Percentiles rank a stretch among this genome's conserved stretches.
Conservation (phyloP, 2,888 invertebrate genomes). For the Himalopsyche kuldschensis region DNA sequence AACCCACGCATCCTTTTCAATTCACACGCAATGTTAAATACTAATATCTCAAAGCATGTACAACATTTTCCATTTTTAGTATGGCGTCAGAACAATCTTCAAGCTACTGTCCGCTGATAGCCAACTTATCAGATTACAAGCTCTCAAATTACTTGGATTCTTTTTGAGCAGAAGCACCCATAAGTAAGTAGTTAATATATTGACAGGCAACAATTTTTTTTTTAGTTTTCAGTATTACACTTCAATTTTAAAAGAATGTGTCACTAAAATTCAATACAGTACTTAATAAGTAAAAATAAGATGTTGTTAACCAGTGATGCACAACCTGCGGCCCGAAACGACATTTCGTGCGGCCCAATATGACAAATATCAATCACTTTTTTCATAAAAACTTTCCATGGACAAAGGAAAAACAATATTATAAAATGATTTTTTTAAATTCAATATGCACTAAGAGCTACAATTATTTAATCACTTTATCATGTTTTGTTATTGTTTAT, state of each 20-base stretch:
- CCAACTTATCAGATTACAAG: conserved; percentile 93
- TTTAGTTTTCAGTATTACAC: too few species aligned
- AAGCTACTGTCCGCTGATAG: conserved; percentile 95
- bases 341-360: too few species aligned
- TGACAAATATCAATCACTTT: too few species aligned
- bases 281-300: too few species aligned
- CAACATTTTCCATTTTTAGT: conserved; percentile 47
- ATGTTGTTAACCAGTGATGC: too few species aligned
- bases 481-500: background rate
- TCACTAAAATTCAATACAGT: background rate
- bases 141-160: conserved; percentile 94
- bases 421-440: too few species aligned
- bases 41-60: background rate
- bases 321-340: too few species aligned
- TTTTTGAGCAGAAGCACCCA: conserved; percentile 97
- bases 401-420: too few species aligned
- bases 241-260: too few species aligned
- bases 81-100: conserved; percentile 95
- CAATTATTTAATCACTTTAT: too few species aligned
- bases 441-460: too few species aligned
- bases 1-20: background rate
- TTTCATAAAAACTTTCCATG: too few species aligned
- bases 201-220: background rate
- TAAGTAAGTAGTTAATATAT: conserved; percentile 67
- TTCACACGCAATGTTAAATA: conserved; percentile 8